Evolutionary conservation across 2,888 invertebrate genomes (phyloP).

Genomic region (Leptinotarsa juncta): DNA sequence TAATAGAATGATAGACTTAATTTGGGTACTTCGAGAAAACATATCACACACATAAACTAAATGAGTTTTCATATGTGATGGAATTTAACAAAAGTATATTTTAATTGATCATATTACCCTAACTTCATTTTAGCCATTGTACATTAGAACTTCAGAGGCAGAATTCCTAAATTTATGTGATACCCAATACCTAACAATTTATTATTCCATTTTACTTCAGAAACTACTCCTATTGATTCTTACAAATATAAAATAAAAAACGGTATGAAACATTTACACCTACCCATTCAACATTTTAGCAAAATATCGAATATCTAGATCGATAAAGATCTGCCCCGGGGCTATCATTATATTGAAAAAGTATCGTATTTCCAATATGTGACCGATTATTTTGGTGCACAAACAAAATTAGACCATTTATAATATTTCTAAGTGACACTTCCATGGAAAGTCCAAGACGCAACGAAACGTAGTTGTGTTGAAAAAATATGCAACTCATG

Average conservation of each 20-base stretch:
- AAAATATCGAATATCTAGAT: slow-evolving; percentile 35
- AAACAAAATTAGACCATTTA: slow-evolving; percentile 62
- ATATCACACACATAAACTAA: too few relatives aligned
- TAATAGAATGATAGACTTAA: too few relatives aligned
- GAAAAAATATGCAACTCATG: slow-evolving; percentile 63
- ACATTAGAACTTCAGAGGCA: not conserved
- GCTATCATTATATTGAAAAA: slow-evolving; percentile 45
- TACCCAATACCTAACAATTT: too few relatives aligned
- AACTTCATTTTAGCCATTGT: not conserved
- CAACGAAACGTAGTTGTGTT: slow-evolving; percentile 56
- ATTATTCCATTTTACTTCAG: not conserved
- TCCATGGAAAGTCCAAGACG: slow-evolving; percentile 62
- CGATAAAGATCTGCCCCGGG: slow-evolving; percentile 39
- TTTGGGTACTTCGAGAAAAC: too few relatives aligned
- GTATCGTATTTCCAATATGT: slow-evolving; percentile 59
- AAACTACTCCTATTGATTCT: not conserved
- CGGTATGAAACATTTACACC: slow-evolving; percentile 8
- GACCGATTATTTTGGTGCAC: slow-evolving; percentile 55
- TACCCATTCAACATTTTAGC: slow-evolving; percentile 7
- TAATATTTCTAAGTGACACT: slow-evolving; percentile 65
- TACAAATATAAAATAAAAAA: not conserved
- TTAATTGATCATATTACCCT: too few relatives aligned
- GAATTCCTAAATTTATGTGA: too few relatives aligned
- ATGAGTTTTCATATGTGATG: too few relatives aligned
- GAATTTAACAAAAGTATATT: too few relatives aligned